Evolutionary conservation across 1,140 invertebrate genomes (phyloP), one percentile per base, ranked within the genome.

Genomic region (Scaptomyza hsui): DNA sequence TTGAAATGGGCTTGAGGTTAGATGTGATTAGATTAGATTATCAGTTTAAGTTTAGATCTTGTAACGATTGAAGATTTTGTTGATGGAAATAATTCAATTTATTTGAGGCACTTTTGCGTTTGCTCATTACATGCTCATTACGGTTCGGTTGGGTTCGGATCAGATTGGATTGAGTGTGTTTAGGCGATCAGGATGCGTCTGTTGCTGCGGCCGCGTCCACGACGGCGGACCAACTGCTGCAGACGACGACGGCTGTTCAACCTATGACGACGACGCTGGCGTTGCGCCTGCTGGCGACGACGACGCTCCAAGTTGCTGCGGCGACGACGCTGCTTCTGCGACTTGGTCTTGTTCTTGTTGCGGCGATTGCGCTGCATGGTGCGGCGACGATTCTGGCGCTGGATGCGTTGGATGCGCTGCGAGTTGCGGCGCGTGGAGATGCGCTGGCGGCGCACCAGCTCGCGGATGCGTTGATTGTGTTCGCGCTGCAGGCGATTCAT

Each of bases 401-500:
- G 60, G n/a, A 64, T 42, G 37, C 59, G 78, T 7, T 41, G 56
- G 3, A 77, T 0, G 44, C 72, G 72, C 45, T 56, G 26, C 29
- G 39, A 15, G n/a, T 48, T 72, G 62, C 83, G 65, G 13, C 60
- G 65, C 29, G 68, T 45, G 16, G 26, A 12, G 7, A 45, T 1
- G 5, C 83, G 75, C 63, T 90, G 78, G 4, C 73, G 81, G 9
- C 81, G 81, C 19, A 77, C 0, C 3, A 83, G 13, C 6, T 56
- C 26, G 1, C 82, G 71, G 1, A 86, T 51, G 5, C 63, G 75
- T 19, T 83, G 71, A 21, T 89, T 88, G 3, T 89, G 72, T 45
- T 88, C 67, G 9, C 64, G 72, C 37, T 88, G 83, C 32, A 88
- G 68, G 4, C 72, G 78, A 24, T 88, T 76, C 10, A 88, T 42